A percentile compares a stretch with the other conserved stretches of the same genome.
Conservation (phyloP, 1,140 invertebrate genomes). For the Ephestia elutella region DNA sequence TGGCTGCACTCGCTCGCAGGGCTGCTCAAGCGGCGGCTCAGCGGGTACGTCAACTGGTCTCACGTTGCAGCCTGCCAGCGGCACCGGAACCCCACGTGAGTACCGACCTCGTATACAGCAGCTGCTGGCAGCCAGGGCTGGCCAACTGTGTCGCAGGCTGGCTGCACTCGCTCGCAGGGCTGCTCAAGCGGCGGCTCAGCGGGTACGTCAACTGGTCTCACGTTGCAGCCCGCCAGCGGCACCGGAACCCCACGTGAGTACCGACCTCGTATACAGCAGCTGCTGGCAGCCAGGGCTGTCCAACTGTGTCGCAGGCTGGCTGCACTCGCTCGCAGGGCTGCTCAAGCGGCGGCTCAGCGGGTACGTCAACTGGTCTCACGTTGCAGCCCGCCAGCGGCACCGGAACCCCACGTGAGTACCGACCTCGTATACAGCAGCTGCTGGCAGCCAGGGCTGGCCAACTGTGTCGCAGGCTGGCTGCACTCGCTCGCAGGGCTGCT, state of each 20-base stretch:
- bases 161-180: slow-evolving; percentile 78
- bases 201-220: slow-evolving; percentile 85
- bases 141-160: slow-evolving; percentile 62
- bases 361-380: slow-evolving; percentile 82
- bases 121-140: too few species aligned
- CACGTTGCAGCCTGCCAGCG: slow-evolving; percentile 58
- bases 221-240: slow-evolving; percentile 53
- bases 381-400: slow-evolving; percentile 51
- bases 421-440: too few species aligned
- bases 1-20: slow-evolving; percentile 78
- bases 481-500: slow-evolving; percentile 77
- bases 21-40: slow-evolving; percentile 80
- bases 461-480: slow-evolving; percentile 73
- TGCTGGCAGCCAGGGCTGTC: too few species aligned
- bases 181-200: slow-evolving; percentile 81
- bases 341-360: slow-evolving; percentile 82
- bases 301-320: slow-evolving; percentile 69
- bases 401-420: slow-evolving; percentile 38
- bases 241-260: slow-evolving; percentile 40
- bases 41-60: slow-evolving; percentile 85
- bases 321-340: slow-evolving; percentile 77
- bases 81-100: slow-evolving; percentile 40
- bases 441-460: background rate
- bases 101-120: background rate
- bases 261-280: background rate